Base-by-base conservation (phyloP, 2,888 invertebrate species). In the Drosophila rellima region DNA sequence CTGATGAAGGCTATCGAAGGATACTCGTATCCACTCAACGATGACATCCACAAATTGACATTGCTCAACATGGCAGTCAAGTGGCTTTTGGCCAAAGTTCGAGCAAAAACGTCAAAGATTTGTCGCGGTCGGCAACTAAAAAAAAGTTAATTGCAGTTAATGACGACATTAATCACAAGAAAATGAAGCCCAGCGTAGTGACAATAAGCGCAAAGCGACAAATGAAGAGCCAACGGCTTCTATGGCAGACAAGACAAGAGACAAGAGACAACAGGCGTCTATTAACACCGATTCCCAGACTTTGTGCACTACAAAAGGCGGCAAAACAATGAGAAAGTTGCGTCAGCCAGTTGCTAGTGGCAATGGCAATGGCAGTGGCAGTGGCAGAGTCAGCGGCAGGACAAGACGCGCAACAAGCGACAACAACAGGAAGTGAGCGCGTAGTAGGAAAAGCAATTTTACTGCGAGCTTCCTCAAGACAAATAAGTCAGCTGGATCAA, bases 91-190 rank as follows among this genome's bases (percentile, higher is more conserved):
- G 68, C 70, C 66, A 78, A 78, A 76, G 81, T 80, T 82, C 66
- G 64, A 47, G 48, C 78, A 74, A 77, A 62, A 78, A 81, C 70
- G 74, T 63, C 63, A 63, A 78, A 88, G 83, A 89, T 83, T 83
- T 83, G 88, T 72, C 89, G 84, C 88, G 83, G 74, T 67, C 52
- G 56, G 68, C 63, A 70, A 83, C 72, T 80, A 76, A 80, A 84
- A 88, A 88, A 88, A 90, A 90, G 87, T 90, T 91, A 91, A 91
- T 91, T 91, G 91, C 90, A 88, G 90, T 90, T 91, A 91, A 91
- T 91, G 90, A 90, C 90, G 89, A 89, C 90, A 91, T 91, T 91
- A 90, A 91, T 91, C 91, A 91, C 85, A 90, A 82, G 84, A 90
- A 90, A 90, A 91, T 91, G 84, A 90, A 91, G 82, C 79, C 61